Percentiles rank a stretch among this genome's conserved stretches.
Conservation (phyloP, 2,113 vertebrate genomes). For the Syngnathus typhle region DNA sequence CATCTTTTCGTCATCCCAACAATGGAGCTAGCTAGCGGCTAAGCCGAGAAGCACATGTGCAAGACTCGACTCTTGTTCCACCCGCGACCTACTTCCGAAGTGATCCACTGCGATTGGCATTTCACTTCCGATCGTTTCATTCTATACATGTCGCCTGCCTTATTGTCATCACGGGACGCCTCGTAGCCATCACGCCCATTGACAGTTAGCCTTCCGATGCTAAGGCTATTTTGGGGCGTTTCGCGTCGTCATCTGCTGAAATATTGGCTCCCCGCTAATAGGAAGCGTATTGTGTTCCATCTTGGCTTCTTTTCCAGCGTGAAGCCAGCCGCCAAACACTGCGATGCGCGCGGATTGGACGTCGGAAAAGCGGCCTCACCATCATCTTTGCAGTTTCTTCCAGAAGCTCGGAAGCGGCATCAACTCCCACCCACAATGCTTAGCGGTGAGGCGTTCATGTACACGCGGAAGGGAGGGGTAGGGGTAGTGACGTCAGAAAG, state of each 20-base stretch:
- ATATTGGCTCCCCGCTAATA: neutral
- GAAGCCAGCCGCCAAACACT: fast-evolving
- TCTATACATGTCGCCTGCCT: neutral
- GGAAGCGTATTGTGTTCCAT: fast-evolving
- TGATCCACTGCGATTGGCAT: neutral
- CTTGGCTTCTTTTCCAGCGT: fast-evolving
- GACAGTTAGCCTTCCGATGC: conserved; percentile 19
- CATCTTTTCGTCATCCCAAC: neutral
- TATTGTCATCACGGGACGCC: neutral
- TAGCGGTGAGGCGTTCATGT: conserved; percentile 50
- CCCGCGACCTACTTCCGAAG: neutral
- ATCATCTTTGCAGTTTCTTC: conserved; percentile 68
- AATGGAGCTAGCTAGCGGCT: neutral
- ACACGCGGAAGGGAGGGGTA: neutral
- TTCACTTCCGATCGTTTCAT: neutral
- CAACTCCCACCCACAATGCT: conserved; percentile 63
- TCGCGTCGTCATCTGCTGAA: neutral
- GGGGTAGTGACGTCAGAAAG: too few relatives aligned
- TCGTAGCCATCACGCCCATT: conserved; percentile 50
- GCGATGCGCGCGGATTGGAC: conserved; percentile 53
- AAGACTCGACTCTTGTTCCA: neutral
- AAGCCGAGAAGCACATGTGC: neutral
- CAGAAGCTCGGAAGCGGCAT: conserved; percentile 58
- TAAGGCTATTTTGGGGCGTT: conserved; percentile 22
- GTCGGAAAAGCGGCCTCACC: conserved; percentile 50